Conservation (phyloP, 2,113 vertebrate species). For the Tichodroma muraria region DNA sequence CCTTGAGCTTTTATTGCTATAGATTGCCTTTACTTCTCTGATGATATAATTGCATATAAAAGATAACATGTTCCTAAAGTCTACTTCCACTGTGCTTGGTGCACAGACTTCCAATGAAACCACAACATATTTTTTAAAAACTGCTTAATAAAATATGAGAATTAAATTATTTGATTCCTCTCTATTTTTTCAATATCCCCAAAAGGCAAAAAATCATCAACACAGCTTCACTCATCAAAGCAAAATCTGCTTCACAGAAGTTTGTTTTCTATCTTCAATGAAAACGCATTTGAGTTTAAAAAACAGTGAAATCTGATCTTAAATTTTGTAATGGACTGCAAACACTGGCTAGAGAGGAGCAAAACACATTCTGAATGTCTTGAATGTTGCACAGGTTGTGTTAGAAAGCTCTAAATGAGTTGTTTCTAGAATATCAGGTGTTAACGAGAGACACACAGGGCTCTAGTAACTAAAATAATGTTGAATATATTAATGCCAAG, state of each 20-base stretch:
- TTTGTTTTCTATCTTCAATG: background rate
- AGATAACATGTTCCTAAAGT: background rate
- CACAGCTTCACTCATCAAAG: background rate
- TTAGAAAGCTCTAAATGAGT: background rate
- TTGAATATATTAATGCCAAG: slow-evolving; percentile 40
- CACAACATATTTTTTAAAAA: background rate
- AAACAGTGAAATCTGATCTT: background rate
- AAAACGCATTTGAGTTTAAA: background rate
- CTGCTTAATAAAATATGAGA: background rate
- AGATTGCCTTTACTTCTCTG: background rate
- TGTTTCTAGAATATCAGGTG: background rate
- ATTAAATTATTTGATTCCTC: background rate
- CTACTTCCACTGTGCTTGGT: background rate
- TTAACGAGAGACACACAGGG: background rate
- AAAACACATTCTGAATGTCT: background rate
- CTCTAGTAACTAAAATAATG: slow-evolving; percentile 11
- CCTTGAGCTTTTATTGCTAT: background rate
- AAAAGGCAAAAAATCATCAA: background rate
- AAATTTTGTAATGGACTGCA: background rate
- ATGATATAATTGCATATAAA: background rate
- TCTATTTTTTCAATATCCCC: background rate
- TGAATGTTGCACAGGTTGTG: background rate
- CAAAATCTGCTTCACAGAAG: background rate
- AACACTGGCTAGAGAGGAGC: background rate
- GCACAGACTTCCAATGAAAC: background rate